phyloP scores from a whole-genome alignment of 2,113 vertebrate species.

The Danio rerio region GRCz12tu NC_133195.1:22531501-22532000 shows the following conservation, averaged over 20 bases:
- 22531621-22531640: slow-evolving; percentile 8
- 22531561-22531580: no score
- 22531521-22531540: no score
- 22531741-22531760: neutral
- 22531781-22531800: neutral
- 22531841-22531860: neutral
- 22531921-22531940: slow-evolving; percentile 12
- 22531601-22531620: neutral
- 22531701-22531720: neutral
- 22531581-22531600: neutral
- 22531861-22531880: neutral
- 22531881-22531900: neutral
- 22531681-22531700: neutral
- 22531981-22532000: slow-evolving; percentile 51
- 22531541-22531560: no score
- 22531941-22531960: slow-evolving; percentile 30
- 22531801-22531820: neutral
- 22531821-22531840: neutral
- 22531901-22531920: neutral
- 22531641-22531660: neutral
- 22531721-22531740: neutral
- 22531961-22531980: slow-evolving; percentile 8
- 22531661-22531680: neutral
- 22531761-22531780: neutral
- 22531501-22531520: no score